A percentile compares a stretch with the other conserved stretches of the same genome.
Evolutionary conservation across 2,888 invertebrate species (phyloP).

Genomic region (Scaptomyza cyrtandrae): DNA sequence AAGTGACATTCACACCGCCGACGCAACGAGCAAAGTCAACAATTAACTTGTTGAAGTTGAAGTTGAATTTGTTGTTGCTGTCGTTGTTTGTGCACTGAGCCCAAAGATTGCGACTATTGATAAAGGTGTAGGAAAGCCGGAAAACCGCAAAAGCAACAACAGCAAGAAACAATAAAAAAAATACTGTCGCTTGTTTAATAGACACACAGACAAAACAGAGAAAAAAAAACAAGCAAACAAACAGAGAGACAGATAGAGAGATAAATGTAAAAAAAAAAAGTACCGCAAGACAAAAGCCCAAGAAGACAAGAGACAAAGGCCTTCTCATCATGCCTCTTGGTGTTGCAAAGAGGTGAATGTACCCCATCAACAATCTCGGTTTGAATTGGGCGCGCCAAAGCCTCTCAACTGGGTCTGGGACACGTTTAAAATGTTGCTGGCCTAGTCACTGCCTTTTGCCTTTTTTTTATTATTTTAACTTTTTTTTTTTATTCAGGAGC

Average conservation of each 20-base stretch:
- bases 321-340: conserved; percentile 1
- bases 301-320: conserved; percentile 36
- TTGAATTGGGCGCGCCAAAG: conserved; percentile 42
- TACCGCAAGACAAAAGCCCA: conserved; percentile 54
- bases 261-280: conserved; percentile 44
- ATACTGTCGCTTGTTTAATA: conserved; percentile 59
- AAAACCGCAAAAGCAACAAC: conserved; percentile 63
- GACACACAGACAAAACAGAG: conserved; percentile 6
- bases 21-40: conserved; percentile 44
- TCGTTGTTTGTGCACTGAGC: conserved; percentile 45
- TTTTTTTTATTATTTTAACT: conserved; percentile 13
- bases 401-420: conserved; percentile 49
- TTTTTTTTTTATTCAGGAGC: conserved; percentile 1
- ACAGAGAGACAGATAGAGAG: background rate
- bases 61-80: conserved; percentile 18
- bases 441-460: conserved; percentile 34
- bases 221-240: conserved; percentile 1
- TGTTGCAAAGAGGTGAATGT: conserved; percentile 57
- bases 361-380: conserved; percentile 33
- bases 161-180: conserved; percentile 28
- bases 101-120: conserved; percentile 58
- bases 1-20: conserved; percentile 55
- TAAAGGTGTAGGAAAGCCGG: conserved; percentile 60
- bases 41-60: conserved; percentile 26
- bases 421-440: conserved; percentile 40